Conservation (phyloP, 2,888 invertebrate species). For the Ischnus inquisitorius region DNA sequence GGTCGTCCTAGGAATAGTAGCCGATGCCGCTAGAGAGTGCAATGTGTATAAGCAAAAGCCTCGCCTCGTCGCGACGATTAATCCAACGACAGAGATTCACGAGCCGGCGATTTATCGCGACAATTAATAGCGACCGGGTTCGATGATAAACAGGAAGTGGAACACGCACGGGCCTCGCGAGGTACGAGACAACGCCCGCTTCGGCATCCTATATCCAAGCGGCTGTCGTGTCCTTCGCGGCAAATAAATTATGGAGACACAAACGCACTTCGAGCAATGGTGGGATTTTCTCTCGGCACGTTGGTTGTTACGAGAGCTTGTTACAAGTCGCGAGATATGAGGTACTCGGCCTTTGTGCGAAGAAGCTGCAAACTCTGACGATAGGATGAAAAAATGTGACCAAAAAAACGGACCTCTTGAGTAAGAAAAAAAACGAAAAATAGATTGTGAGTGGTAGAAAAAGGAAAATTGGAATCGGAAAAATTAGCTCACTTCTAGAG, state of each 20-base stretch:
- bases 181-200: conserved; percentile 62
- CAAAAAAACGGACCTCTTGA: not conserved
- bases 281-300: conserved; percentile 13
- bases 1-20: not conserved
- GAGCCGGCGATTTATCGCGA: conserved; percentile 76
- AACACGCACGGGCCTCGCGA: conserved; percentile 38
- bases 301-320: conserved; percentile 36
- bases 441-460: conserved; percentile 3
- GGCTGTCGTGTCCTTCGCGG: conserved; percentile 50
- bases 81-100: conserved; percentile 71
- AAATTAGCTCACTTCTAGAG: conserved; percentile 71
- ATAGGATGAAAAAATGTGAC: not conserved
- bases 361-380: not conserved
- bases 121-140: conserved; percentile 77
- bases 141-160: conserved; percentile 77
- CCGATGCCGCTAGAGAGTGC: conserved; percentile 18
- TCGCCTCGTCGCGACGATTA: conserved; percentile 67
- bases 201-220: conserved; percentile 27
- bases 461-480: conserved; percentile 5
- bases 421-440: not conserved
- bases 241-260: conserved; percentile 53
- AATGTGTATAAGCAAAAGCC: not conserved
- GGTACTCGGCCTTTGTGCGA: not conserved
- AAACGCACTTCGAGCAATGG: conserved; percentile 9
- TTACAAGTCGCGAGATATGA: conserved; percentile 56